phyloP scores from a whole-genome alignment of 2,888 invertebrate genomes.

The Strigamia transsilvanica region DNA sequence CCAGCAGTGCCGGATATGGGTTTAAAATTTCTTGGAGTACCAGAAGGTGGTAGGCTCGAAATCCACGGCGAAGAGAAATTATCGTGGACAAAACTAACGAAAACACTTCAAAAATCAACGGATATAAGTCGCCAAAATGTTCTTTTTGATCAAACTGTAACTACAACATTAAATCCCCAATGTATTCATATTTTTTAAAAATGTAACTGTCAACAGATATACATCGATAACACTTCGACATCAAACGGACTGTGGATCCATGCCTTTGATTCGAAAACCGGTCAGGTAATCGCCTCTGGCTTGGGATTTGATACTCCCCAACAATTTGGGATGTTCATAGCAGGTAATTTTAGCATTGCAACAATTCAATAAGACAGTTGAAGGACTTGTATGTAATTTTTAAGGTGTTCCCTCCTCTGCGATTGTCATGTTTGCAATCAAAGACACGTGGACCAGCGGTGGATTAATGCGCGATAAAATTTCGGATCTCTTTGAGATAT shows the following conservation, averaged over 20 bases:
- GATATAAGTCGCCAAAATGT: constrained; percentile 46
- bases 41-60: constrained; percentile 52
- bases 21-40: constrained; percentile 52
- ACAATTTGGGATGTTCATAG: constrained; percentile 35
- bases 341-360: constrained; percentile 24
- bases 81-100: constrained; percentile 54
- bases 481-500: constrained; percentile 45
- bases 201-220: neutral
- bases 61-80: constrained; percentile 52
- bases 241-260: constrained; percentile 10
- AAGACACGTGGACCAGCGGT: constrained; percentile 6
- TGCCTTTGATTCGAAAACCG: constrained; percentile 36
- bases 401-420: constrained; percentile 38
- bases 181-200: neutral
- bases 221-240: neutral
- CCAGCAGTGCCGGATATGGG: constrained; percentile 50
- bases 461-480: constrained; percentile 22
- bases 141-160: constrained; percentile 37
- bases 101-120: constrained; percentile 48
- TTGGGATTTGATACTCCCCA: constrained; percentile 11
- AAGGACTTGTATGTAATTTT: neutral
- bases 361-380: neutral
- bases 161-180: neutral
- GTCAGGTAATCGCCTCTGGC: constrained; percentile 5
- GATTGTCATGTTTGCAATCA: constrained; percentile 50